Evolutionary conservation across 2,888 invertebrate genomes (phyloP), one percentile per base, ranked within the genome.

Genomic region (Melanophora roralis): DNA sequence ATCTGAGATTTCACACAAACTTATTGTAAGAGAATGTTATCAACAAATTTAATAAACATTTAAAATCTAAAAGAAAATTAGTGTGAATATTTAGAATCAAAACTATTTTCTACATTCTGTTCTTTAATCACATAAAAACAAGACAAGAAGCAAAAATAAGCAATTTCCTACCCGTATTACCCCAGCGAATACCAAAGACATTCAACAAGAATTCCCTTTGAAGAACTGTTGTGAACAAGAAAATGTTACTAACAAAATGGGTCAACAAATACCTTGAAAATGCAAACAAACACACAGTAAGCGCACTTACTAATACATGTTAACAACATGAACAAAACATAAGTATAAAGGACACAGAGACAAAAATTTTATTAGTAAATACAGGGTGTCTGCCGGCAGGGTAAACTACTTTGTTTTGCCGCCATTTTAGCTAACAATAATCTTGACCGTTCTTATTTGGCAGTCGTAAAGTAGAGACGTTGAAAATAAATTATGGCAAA

Each of bases 191-290:
- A 53, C 38, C 49, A 38, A 51, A 51, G 40, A 51, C 27, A 51
- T 67, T 43, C 53, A 19, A 32, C 67, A 67, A 9, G 7, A 47
- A n/a, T 19, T 45, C 3, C 36, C 5, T n/a, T n/a, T 47, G 21
- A 21, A 64, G 11, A 19, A 19, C 34, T 36, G n/a, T n/a, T n/a
- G 19, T 5, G 38, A 40, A 34, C 23, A 53, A 27, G 8, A 27
- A 64, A 38, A 27, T 27, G 4, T 27, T 6, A n/a, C 19, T 19
- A 19, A 45, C 45, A 73, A 74, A 51, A 62, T 64, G 40, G 55
- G 68, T 73, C 68, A 73, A 57, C 55, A 62, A 47, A 47, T 12
- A 32, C 38, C 36, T 2, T n/a, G n/a, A n/a, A 14, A 16, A 11
- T 49, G 36, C 12, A 27, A 9, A 38, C 8, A 14, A n/a, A 2